Evolutionary conservation across 2,797 vertebrate species (phyloP), one percentile per base, ranked within the genome.

Genomic region (Lutjanus campechanus): DNA sequence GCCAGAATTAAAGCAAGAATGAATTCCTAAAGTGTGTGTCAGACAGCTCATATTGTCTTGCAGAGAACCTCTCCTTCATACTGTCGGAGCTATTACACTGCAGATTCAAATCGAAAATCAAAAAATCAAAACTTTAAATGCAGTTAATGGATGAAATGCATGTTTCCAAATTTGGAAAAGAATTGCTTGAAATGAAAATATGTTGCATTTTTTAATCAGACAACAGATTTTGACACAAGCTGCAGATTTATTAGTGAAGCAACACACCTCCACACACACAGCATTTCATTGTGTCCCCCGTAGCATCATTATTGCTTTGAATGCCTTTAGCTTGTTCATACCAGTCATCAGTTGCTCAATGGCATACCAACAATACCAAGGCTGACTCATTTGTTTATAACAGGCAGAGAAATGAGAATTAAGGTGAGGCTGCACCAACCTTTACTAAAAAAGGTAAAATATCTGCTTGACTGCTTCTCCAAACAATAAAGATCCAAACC

Each of bases 341-440:
- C 86, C 77, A 76, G 88, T 73, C 56, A 68, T 69, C 43, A 36
- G 67, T 84, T 88, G 68, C 77, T 84, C 59, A 88, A 67, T 88
- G 44, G 29, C 75, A 84, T 84, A 67, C 85, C 73, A 73, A 20
- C 20, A 76, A 82, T 81, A 77, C 67, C 69, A 73, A 54, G 20
- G 13, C 17, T 73, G 54, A 79, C 55, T 84, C 65, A 66, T n/a
- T 20, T 69, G 9, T 74, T 46, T 49, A 69, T 36, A 55, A 29
- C 47, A 72, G 36, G 19, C 25, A 50, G 25, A 58, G 2, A 60
- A 79, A 43, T 60, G 1, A 81, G 17, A 73, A 74, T 73, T 50
- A 69, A 65, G 46, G 56, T 49, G 68, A 83, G 62, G 63, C 25
- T 80, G 55, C 16, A 43, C 40, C 19, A 69, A 50, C 29, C 15